Evolutionary conservation across 2,113 vertebrate species (phyloP).

Genomic region (Daboia siamensis): DNA sequence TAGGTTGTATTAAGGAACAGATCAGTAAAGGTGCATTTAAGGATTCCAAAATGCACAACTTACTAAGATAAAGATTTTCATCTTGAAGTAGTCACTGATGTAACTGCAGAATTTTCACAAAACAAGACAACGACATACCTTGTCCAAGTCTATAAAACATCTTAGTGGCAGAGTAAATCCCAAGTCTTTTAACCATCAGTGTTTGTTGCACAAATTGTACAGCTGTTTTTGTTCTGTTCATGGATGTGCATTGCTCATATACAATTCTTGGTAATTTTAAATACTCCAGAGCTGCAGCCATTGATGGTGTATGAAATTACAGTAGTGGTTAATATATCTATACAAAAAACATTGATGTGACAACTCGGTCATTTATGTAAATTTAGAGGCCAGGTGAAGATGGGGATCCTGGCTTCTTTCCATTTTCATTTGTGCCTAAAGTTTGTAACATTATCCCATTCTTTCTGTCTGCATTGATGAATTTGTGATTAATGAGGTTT

Average conservation of each 20-base stretch:
- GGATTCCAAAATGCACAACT: neutral
- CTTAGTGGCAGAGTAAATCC: neutral
- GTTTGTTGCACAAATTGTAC: neutral
- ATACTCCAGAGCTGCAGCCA: neutral
- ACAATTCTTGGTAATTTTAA: constrained; percentile 37
- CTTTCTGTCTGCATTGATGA: constrained; percentile 65
- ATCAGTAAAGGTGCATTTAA: neutral
- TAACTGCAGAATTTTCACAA: neutral
- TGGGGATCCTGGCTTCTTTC: constrained; percentile 56
- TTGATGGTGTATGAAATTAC: constrained; percentile 33
- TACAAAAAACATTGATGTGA: constrained; percentile 48
- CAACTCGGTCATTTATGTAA: constrained; percentile 60
- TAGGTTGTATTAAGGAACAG: neutral
- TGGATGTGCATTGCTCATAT: neutral
- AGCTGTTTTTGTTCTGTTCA: neutral
- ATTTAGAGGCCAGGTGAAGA: constrained; percentile 57
- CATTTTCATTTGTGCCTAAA: constrained; percentile 49
- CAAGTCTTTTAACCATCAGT: neutral
- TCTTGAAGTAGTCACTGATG: neutral
- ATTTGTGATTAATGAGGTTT: constrained; percentile 67
- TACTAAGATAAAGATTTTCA: neutral
- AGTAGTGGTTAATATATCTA: constrained; percentile 56
- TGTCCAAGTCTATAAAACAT: neutral
- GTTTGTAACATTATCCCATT: constrained; percentile 54
- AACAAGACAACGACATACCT: neutral